Evolutionary conservation across 2,888 invertebrate genomes (phyloP), one percentile per base, ranked within the genome.

Genomic region (Sicus ferrugineus): DNA sequence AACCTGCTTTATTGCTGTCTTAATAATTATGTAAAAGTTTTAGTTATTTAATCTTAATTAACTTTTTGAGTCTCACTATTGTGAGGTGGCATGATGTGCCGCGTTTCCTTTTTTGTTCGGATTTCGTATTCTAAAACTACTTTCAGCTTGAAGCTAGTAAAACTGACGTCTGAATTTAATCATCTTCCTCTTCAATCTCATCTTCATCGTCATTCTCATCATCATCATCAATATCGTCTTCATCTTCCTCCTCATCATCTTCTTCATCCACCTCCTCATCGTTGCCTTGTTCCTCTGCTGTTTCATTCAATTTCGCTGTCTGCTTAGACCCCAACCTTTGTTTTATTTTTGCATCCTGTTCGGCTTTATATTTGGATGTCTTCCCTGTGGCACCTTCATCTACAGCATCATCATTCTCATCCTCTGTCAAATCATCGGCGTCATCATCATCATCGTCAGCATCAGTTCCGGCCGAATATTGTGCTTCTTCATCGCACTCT

Each of bases 201-300:
- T 75, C 75, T 59, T 75, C 72, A 30, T 74, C 75, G 30, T 75
- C 77, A 31, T 76, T 75, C 2, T 70, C 70, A 30, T 78, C 76
- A 52, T 70, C 72, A 19, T 73, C 74, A 19, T 74, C 75, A 6
- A 72, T 72, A 28, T 75, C 75, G 31, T 73, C 75, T 6, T 74
- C 75, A 6, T 73, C 74, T 16, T 69, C 70, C 28, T 71, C 67
- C 31, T 72, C 73, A 26, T 72, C 73, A 7, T 74, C 77, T 21
- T 67, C 75, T 28, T 72, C 73, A 7, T 74, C 77, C 19, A 65
- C 75, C 16, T 76, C 74, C 23, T 69, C 74, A 9, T 73, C 74
- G 58, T 74, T 73, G 1, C 69, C 75, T 7, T 59, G 71, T 11
- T 74, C 73, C 4, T 71, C 70, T 0, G 62, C 65, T 34, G 70